Percentiles rank a stretch among this genome's conserved stretches.
phyloP scores from a whole-genome alignment of 2,113 vertebrate genomes.

The Amblyopsis rosae region DNA sequence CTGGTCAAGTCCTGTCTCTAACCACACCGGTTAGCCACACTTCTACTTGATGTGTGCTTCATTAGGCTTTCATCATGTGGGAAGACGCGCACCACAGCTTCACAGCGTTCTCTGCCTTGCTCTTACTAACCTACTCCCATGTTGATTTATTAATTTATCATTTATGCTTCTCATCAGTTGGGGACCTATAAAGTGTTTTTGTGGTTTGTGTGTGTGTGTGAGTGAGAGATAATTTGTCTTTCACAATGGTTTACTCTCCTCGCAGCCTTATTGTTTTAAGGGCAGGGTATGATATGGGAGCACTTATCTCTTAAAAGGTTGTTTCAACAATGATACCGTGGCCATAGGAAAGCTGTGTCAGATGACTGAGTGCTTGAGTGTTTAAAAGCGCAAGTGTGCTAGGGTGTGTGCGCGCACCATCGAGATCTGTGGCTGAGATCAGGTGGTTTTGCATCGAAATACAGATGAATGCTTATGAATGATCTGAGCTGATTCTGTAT shows the following conservation, averaged over 20 bases:
- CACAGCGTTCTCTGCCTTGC: slow-evolving; percentile 46
- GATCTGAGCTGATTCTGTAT: background rate
- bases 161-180: slow-evolving; percentile 72
- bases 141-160: slow-evolving; percentile 72
- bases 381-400: slow-evolving; percentile 35
- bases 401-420: background rate
- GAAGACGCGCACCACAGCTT: slow-evolving; percentile 45
- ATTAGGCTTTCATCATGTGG: no score
- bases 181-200: slow-evolving; percentile 55
- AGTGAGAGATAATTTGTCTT: slow-evolving; percentile 11
- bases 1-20: slow-evolving; percentile 22
- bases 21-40: slow-evolving; percentile 42
- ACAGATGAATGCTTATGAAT: background rate
- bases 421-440: background rate
- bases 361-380: slow-evolving; percentile 33
- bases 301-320: slow-evolving; percentile 74
- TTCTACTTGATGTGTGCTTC: slow-evolving; percentile 29
- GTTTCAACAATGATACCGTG: slow-evolving; percentile 53
- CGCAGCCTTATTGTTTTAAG: slow-evolving; percentile 61
- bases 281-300: slow-evolving; percentile 49
- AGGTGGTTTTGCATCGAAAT: background rate
- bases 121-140: slow-evolving; percentile 51
- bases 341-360: slow-evolving; percentile 50
- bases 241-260: slow-evolving; percentile 61
- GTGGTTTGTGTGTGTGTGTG: slow-evolving; percentile 5